Evolutionary conservation across 2,113 vertebrate species (phyloP).

Genomic region (Ptyas mucosa): DNA sequence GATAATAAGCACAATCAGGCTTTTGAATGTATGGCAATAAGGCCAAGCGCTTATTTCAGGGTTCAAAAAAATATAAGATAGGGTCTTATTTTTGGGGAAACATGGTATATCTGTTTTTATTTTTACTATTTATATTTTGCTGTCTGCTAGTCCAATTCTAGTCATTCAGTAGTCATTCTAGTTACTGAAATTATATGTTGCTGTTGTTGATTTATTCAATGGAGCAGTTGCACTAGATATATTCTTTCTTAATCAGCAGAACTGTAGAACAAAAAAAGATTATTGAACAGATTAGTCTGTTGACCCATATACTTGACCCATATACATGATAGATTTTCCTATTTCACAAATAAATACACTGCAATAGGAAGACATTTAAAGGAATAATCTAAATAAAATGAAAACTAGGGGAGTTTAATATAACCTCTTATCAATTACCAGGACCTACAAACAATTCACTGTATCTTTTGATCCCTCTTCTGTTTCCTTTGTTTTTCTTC

Average conservation of each 20-base stretch:
- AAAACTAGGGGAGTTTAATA: neutral
- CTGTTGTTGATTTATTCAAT: neutral
- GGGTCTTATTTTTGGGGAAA: no score
- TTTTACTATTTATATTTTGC: neutral
- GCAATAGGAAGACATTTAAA: neutral
- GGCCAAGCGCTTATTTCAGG: no score
- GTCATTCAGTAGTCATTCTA: neutral
- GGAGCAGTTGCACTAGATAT: neutral
- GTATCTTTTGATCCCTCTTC: neutral
- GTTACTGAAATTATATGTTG: neutral
- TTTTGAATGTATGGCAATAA: no score
- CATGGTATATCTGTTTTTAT: neutral
- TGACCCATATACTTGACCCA: neutral
- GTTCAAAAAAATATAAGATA: no score
- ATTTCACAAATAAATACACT: neutral
- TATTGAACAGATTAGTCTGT: neutral
- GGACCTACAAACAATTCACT: neutral
- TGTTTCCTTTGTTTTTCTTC: constrained; percentile 3
- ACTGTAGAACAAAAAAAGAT: neutral
- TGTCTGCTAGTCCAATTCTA: neutral
- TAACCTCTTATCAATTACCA: neutral
- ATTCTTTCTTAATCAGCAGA: neutral
- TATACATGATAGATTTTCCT: neutral
- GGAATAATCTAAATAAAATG: neutral
- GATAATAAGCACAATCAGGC: no score